Evolutionary conservation across 2,888 invertebrate species (phyloP), one percentile per base, ranked within the genome.

Genomic region (Eupithecia centaureata): DNA sequence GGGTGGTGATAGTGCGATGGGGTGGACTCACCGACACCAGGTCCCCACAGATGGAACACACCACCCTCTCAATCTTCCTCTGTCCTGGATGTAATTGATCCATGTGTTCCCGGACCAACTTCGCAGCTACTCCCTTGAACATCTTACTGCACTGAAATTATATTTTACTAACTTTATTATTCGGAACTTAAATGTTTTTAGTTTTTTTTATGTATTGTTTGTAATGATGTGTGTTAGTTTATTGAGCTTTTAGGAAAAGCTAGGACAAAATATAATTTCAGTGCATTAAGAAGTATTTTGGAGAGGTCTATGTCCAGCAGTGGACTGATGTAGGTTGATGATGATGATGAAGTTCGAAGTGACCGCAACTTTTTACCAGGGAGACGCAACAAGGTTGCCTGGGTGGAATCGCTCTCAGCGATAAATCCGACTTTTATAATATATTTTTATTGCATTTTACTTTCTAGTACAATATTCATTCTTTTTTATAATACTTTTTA

Each of bases 11-110:
- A 33, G 10, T 33, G 33, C 5, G 7, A 33, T 5, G 5, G 5
- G 10, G 10, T 2, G 38, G 3, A 57, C 57, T 57, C 13, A 57
- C 57, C 57, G 57, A 57, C 5, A 57, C 57, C 57, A 57, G 22
- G 1, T 30, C 78, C 83, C 57, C 57, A 13, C 57, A 57, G 0
- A 57, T 57, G 57, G 57, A 57, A 57, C 57, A 57, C 12, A 57
- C 57, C 10, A 57, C 18, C 5, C 57, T 8, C 22, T 57, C 57
- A 5, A 32, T 18, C 22, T 32, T n/a, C 22, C 57, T 57, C 32
- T 57, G 57, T 22, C 57, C 57, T 4, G 57, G 57, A 12, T 57
- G 57, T 10, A 18, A n/a, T 18, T 4, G 0, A 18, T 57, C 18
- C 57, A 32, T 12, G 18, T 57, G 57, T 7, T 28, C 30, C 1